phyloP scores from a whole-genome alignment of 2,797 vertebrate species.

The Pygocentrus nattereri region DNA sequence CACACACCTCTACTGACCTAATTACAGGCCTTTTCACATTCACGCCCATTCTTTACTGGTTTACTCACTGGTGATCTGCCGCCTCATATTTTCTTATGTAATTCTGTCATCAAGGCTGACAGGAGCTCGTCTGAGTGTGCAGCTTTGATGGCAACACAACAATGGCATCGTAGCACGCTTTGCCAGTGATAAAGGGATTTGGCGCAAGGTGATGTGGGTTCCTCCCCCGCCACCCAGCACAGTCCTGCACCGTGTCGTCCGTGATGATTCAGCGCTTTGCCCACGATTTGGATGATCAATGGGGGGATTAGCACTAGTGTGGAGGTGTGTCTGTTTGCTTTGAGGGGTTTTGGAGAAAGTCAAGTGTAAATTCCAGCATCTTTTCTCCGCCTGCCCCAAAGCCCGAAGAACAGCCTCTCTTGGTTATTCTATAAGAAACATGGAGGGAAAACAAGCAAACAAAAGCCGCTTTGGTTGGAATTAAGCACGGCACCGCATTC shows the following conservation, averaged over 20 bases:
- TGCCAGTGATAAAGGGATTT: neutral
- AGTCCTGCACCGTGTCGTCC: conserved; percentile 48
- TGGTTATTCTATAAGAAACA: neutral
- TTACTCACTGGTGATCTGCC: conserved; percentile 48
- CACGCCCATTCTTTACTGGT: conserved; percentile 53
- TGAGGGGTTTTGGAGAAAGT: neutral
- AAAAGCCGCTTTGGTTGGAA: conserved; percentile 64
- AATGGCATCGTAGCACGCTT: conserved; percentile 40
- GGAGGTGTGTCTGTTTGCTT: conserved; percentile 39
- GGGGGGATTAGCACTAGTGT: conserved; percentile 62
- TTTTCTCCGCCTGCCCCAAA: neutral
- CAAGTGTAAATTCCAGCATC: conserved; percentile 21
- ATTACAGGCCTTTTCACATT: conserved; percentile 66
- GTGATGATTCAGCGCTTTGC: conserved; percentile 59
- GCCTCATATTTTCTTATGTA: conserved; percentile 62
- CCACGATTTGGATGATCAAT: conserved; percentile 65
- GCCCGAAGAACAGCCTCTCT: neutral
- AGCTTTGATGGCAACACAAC: conserved; percentile 59
- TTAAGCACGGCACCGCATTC: conserved; percentile 50
- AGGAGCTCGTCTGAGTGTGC: conserved; percentile 57
- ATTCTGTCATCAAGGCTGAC: conserved; percentile 63
- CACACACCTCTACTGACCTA: conserved; percentile 47
- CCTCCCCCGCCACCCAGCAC: conserved; percentile 39
- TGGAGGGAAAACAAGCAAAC: conserved; percentile 49
- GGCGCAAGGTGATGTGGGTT: neutral